phyloP scores from a whole-genome alignment of 2,888 invertebrate species.

The Drosophila melanosoma region DNA sequence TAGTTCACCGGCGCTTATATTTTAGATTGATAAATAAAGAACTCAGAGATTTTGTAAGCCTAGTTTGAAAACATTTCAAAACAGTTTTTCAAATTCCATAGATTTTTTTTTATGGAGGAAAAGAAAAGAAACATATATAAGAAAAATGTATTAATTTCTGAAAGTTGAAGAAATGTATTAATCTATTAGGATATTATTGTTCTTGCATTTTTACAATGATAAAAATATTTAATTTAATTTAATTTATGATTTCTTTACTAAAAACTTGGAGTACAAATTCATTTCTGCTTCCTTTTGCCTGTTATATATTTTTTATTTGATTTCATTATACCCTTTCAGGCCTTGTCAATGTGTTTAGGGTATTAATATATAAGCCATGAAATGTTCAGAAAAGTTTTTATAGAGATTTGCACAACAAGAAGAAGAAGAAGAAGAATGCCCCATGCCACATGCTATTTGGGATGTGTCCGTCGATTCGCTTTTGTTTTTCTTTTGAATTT shows the following conservation, averaged over 20 bases:
- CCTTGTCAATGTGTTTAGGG: background rate
- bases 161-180: background rate
- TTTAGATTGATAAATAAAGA: background rate
- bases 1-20: no score
- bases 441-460: background rate
- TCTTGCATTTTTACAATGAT: no score
- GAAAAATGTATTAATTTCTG: background rate
- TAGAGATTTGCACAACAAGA: background rate
- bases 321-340: background rate
- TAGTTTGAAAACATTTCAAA: background rate
- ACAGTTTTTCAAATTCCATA: background rate
- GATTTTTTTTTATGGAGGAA: background rate
- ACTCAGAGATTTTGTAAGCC: background rate
- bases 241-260: background rate
- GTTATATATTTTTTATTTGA: background rate
- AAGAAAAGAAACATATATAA: background rate
- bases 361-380: background rate
- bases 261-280: background rate
- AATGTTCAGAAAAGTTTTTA: background rate
- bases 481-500: conserved; percentile 67
- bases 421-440: background rate
- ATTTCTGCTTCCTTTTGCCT: background rate
- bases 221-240: no score
- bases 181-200: background rate
- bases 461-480: conserved; percentile 39